Base-by-base conservation (phyloP, 2,888 invertebrate species). In the Dinocampus coccinellae region DNA sequence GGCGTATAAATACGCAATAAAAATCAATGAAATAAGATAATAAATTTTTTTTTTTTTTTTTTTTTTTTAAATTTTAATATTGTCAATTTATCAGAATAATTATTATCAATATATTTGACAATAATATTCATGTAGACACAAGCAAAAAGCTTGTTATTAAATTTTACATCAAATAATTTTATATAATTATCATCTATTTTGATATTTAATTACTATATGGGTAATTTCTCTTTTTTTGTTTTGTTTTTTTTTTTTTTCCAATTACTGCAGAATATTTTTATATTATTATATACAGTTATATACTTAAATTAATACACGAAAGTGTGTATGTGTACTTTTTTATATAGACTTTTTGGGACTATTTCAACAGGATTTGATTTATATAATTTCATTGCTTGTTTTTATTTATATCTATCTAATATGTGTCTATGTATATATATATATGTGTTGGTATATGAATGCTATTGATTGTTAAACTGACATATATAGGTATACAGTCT, bases 131-230 rank as follows among this genome's bases (percentile, higher is more conserved):
- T n/a, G 74, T 77, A 65, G 83, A 78, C 61, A 79, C 83, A 1
- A 84, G 83, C 16, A 76, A 82, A 63, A 81, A 81, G 65, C 73
- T 83, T 47, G n/a, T n/a, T n/a, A n/a, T n/a, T n/a, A n/a, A n/a
- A n/a, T n/a, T n/a, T n/a, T n/a, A n/a, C n/a, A n/a, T n/a, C n/a
- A n/a, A n/a, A n/a, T n/a, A n/a, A n/a, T n/a, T n/a, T n/a, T n/a
- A n/a, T n/a, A 84, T 83, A 3, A 72, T 79, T 34, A 68, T 85
- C 60, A 72, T 85, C 10, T 85, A 84, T 67, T 82, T 82, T 69
- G 77, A 81, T 20, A 82, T 86, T 70, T 86, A 34, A 52, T 13
- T 24, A 1, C 6, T 47, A n/a, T n/a, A 2, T 6, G 9, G 7
- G 1, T n/a, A 47, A 3, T 47, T 1, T n/a, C n/a, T n/a, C n/a